Conservation (phyloP, 2,113 vertebrate genomes). For the Campylomormyrus tamandua region DNA sequence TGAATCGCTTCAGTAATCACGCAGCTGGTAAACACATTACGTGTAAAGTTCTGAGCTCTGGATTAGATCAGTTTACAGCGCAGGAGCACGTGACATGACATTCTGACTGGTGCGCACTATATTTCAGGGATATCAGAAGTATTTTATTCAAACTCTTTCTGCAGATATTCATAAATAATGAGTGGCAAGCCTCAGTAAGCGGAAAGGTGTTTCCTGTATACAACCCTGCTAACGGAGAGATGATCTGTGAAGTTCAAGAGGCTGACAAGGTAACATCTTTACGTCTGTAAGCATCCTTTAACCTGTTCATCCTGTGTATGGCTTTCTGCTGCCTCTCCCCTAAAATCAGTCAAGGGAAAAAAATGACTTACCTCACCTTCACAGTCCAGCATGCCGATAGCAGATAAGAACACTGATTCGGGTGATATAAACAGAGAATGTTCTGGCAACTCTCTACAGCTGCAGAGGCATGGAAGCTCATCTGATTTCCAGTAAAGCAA, state of each 20-base stretch:
- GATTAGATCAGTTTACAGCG: not conserved
- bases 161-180: constrained; percentile 97
- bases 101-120: not conserved
- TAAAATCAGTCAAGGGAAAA: not conserved
- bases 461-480: not conserved
- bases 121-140: not conserved
- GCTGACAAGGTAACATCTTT: constrained; percentile 79
- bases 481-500: not conserved
- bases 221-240: constrained; percentile 88
- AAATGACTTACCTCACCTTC: constrained; percentile 11
- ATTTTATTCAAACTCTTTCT: constrained; percentile 4
- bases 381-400: constrained; percentile 12
- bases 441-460: not conserved
- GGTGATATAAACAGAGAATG: constrained; percentile 18
- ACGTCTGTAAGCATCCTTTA: not conserved
- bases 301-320: not conserved
- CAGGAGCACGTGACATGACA: not conserved
- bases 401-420: constrained; percentile 21
- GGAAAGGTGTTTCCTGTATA: constrained; percentile 81
- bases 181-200: constrained; percentile 92
- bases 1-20: not conserved
- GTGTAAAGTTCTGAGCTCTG: not conserved
- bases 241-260: constrained; percentile 94
- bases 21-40: not conserved
- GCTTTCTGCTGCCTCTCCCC: not conserved